Evolutionary conservation across 2,888 invertebrate genomes (phyloP), one percentile per base, ranked within the genome.

Genomic region (Eupithecia subfuscata): DNA sequence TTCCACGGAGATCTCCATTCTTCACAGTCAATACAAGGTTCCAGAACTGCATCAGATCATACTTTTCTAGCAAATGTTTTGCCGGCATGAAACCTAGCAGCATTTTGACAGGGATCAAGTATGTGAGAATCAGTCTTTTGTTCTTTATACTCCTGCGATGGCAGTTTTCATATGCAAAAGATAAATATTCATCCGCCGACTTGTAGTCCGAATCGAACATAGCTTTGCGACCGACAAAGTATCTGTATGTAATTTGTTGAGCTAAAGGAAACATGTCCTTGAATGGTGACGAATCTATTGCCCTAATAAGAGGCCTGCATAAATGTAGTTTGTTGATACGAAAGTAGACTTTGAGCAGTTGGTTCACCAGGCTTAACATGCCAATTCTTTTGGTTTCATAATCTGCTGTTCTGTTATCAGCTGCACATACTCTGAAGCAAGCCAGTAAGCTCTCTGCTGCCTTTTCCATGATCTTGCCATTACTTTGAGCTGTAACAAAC

Each of bases 161-260:
- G 85, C 99, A 99, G 85, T 98, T 97, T 87, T 97, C 96, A 90
- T 99, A 99, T 0, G 99, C 99, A 91, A 97, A 99, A 0, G 98
- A 97, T 34, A 99, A 92, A 86, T 97, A 98, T 87, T 98, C 97
- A 89, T 99, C 99, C 34, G 99, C 99, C 91, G 96, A 96, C 89
- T 97, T 97, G 87, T 99, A 99, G 88, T 99, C 98, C 74, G 98
- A 98, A 91, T 99, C 99, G 89, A 99, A 99, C 98, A 99, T 99
- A 4, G 99, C 98, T 90, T 99, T 99, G 45, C 99, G 96, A 0
- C 99, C 99, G 25, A 99, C 98, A 92, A 98, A 99, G 91, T 99
- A 99, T 87, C 98, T 98, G 91, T 99, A 99, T 0, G 99, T 99
- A 73, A 99, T 98, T 88, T 98, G 97, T 88, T 99, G 99, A 14